Percentiles rank a stretch among this genome's conserved stretches.
Evolutionary conservation across 2,797 vertebrate species (phyloP).

Genomic region (Lepidocolaptes lacrymiger): DNA sequence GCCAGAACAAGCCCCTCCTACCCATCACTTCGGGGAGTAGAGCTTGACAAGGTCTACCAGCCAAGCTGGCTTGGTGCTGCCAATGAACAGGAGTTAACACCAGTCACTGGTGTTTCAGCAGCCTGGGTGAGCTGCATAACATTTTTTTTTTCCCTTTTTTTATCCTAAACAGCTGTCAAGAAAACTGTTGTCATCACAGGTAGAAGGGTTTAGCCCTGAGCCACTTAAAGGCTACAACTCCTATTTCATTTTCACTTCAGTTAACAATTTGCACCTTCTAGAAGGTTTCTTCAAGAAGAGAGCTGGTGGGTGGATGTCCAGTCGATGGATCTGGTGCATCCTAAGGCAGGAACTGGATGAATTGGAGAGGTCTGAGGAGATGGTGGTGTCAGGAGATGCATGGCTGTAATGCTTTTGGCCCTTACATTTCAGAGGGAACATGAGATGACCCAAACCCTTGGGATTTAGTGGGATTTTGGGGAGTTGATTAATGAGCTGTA

Average conservation of each 20-base stretch:
- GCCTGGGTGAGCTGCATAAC: neutral
- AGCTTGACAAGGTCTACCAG: neutral
- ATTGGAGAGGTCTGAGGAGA: neutral
- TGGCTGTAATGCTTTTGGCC: neutral
- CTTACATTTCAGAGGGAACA: accelerated
- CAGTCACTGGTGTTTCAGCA: neutral
- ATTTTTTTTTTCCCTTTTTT: neutral
- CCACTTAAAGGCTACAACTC: neutral
- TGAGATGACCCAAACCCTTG: neutral
- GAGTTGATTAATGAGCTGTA: neutral
- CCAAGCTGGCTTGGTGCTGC: neutral
- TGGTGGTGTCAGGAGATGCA: accelerated
- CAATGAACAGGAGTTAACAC: neutral
- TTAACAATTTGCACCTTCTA: neutral
- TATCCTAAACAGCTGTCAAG: neutral
- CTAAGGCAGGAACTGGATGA: neutral
- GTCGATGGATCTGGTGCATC: neutral
- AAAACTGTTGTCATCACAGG: neutral
- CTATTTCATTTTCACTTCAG: neutral
- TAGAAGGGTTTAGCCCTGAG: neutral
- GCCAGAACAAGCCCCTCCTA: neutral
- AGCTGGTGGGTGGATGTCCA: neutral
- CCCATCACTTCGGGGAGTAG: neutral
- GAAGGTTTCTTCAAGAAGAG: neutral
- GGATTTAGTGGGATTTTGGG: neutral